Evolutionary conservation across 2,888 invertebrate genomes (phyloP).

Genomic region (Cremastobaeus sp.): DNA sequence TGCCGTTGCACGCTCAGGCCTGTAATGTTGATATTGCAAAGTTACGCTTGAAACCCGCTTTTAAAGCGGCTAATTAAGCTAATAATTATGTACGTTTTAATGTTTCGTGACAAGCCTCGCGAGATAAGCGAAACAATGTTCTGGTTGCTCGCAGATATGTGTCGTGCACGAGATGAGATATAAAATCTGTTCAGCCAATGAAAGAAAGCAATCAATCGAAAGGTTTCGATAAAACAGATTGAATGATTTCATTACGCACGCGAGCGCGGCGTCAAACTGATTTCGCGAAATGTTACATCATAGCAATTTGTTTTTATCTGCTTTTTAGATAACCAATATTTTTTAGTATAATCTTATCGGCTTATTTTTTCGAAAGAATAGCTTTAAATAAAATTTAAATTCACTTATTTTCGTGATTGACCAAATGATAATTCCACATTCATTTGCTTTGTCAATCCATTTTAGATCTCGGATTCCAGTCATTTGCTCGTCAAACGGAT

Average conservation of each 20-base stretch:
- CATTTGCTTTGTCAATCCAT: too few relatives aligned
- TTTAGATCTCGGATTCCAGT: too few relatives aligned
- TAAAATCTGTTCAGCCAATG: slow-evolving; percentile 18
- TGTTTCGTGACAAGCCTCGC: slow-evolving; percentile 14
- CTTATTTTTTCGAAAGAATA: too few relatives aligned
- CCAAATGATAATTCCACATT: too few relatives aligned
- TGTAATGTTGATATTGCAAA: slow-evolving; percentile 21
- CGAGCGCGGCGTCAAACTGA: too few relatives aligned
- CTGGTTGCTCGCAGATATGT: slow-evolving; percentile 18
- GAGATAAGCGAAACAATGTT: slow-evolving; percentile 34
- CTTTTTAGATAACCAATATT: too few relatives aligned
- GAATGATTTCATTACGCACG: slow-evolving; percentile 17
- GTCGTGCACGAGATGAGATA: slow-evolving; percentile 22
- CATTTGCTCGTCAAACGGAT: too few relatives aligned
- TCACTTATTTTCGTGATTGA: too few relatives aligned
- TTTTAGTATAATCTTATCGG: too few relatives aligned
- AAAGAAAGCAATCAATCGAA: slow-evolving; percentile 41
- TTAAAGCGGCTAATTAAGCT: slow-evolving; percentile 10
- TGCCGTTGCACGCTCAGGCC: neutral
- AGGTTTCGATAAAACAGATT: slow-evolving; percentile 35
- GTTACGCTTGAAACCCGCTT: neutral
- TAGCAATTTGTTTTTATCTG: too few relatives aligned
- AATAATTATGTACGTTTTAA: slow-evolving; percentile 32
- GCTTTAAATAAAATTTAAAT: too few relatives aligned
- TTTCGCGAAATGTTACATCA: too few relatives aligned